phyloP scores from a whole-genome alignment of 2,888 invertebrate genomes.

The Lasioglossum malachurum region DNA sequence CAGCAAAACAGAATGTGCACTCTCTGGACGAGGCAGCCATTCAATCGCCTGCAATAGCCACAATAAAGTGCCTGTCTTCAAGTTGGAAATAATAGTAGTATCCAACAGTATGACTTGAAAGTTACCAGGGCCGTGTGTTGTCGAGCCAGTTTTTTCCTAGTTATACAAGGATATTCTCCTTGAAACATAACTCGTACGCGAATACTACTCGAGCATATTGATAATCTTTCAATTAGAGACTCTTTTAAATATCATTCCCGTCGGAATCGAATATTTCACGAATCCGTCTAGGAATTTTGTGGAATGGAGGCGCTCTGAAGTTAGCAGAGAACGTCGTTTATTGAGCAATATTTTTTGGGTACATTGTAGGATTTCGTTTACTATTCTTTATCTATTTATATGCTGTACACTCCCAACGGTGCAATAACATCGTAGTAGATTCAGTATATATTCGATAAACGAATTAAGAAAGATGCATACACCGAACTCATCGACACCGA shows the following conservation, averaged over 20 bases:
- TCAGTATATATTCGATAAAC: not conserved
- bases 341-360: slow-evolving; percentile 55
- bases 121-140: slow-evolving; percentile 16
- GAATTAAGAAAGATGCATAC: not conserved
- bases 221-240: not conserved
- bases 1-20: slow-evolving; percentile 80
- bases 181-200: not conserved
- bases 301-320: slow-evolving; percentile 30
- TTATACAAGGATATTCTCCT: not conserved
- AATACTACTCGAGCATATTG: too few relatives aligned
- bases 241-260: not conserved
- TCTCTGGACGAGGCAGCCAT: slow-evolving; percentile 78
- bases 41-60: slow-evolving; percentile 77
- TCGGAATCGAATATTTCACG: not conserved
- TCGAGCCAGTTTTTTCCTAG: not conserved
- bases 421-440: not conserved
- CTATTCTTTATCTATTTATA: slow-evolving; percentile 39
- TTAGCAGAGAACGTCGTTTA: slow-evolving; percentile 39
- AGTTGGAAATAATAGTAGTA: slow-evolving; percentile 36
- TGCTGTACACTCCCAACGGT: not conserved
- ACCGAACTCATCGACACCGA: not conserved
- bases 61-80: slow-evolving; percentile 75
- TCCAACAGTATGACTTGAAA: slow-evolving; percentile 58
- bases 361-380: slow-evolving; percentile 41
- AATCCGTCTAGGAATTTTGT: slow-evolving; percentile 35